phyloP scores from a whole-genome alignment of 2,113 vertebrate genomes.

The Arothron firmamentum region DNA sequence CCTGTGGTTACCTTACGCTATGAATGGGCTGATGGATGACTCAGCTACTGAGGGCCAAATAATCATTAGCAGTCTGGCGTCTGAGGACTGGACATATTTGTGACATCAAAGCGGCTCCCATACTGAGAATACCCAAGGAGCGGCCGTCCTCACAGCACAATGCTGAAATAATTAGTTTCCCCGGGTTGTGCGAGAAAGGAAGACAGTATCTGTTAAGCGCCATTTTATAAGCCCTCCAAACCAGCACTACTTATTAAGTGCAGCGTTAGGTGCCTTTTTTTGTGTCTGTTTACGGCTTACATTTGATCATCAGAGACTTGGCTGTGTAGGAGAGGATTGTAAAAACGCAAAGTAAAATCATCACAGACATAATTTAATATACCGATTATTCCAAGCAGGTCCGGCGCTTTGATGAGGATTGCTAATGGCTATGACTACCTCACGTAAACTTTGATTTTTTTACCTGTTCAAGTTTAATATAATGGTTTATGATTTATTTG shows the following conservation, averaged over 20 bases:
- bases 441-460: neutral
- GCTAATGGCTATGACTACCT: slow-evolving; percentile 24
- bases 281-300: slow-evolving; percentile 51
- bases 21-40: slow-evolving; percentile 37
- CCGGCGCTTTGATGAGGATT: slow-evolving; percentile 31
- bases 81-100: slow-evolving; percentile 63
- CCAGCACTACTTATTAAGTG: slow-evolving; percentile 55
- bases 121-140: slow-evolving; percentile 59
- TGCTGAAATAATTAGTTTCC: slow-evolving; percentile 66
- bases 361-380: slow-evolving; percentile 25
- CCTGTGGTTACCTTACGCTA: slow-evolving; percentile 43
- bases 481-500: no score
- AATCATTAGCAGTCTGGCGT: slow-evolving; percentile 65
- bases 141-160: slow-evolving; percentile 51
- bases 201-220: slow-evolving; percentile 55
- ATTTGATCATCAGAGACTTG: slow-evolving; percentile 65
- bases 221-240: slow-evolving; percentile 49
- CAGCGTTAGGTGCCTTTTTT: slow-evolving; percentile 40
- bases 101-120: slow-evolving; percentile 60
- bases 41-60: slow-evolving; percentile 56
- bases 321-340: slow-evolving; percentile 39
- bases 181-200: slow-evolving; percentile 60
- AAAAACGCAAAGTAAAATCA: slow-evolving; percentile 36
- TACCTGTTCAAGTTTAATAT: no score
- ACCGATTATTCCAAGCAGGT: slow-evolving; percentile 16